Evolutionary conservation across 2,113 vertebrate species (phyloP).

Genomic region (Rhipidura dahli): DNA sequence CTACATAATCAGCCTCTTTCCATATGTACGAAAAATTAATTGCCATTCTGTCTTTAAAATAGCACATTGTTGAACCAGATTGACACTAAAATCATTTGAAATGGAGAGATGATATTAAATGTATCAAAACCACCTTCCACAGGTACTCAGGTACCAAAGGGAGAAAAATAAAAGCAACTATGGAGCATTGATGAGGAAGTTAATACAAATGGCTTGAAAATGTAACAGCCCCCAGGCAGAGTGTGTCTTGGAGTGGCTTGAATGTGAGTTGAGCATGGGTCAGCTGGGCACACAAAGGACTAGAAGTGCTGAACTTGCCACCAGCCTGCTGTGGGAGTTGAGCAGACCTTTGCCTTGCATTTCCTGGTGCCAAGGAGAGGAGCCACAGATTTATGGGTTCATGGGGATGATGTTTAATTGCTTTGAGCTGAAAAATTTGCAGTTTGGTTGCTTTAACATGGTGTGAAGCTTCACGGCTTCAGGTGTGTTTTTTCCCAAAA

Average conservation of each 20-base stretch:
- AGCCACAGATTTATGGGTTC: neutral
- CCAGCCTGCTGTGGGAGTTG: neutral
- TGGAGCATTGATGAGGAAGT: slow-evolving; percentile 11
- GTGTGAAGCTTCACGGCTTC: neutral
- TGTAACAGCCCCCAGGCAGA: neutral
- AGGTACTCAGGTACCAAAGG: neutral
- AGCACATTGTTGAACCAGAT: neutral
- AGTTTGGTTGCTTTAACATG: fast-evolving
- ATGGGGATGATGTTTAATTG: fast-evolving
- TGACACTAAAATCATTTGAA: neutral
- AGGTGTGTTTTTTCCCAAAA: neutral
- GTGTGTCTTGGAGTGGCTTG: neutral
- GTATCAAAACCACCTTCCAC: neutral
- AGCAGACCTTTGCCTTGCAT: neutral
- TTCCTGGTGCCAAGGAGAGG: neutral
- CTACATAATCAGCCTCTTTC: slow-evolving; percentile 14
- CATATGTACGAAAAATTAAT: neutral
- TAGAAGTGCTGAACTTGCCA: neutral
- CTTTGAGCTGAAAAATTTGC: neutral
- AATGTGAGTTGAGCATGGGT: neutral
- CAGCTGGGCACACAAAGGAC: neutral
- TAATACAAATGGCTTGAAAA: neutral
- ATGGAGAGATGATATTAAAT: slow-evolving; percentile 6
- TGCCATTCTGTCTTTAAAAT: slow-evolving; percentile 29
- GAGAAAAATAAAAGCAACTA: slow-evolving; percentile 2